Conservation (phyloP, 2,113 vertebrate species). For the Lagenorhynchus albirostris region DNA sequence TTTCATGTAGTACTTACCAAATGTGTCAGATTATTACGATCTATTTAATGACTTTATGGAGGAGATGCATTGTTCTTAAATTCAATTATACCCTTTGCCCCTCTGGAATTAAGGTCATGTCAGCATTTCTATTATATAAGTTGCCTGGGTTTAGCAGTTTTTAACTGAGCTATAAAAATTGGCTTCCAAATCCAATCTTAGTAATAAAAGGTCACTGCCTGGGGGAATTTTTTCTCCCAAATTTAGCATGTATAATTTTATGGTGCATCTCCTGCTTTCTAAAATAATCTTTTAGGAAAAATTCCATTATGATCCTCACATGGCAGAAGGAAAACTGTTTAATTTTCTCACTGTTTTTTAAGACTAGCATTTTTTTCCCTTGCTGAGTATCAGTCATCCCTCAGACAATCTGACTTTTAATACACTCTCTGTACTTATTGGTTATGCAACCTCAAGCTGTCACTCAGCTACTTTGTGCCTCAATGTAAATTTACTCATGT, state of each 20-base stretch:
- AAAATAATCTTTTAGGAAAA: constrained; percentile 43
- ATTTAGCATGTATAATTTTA: constrained; percentile 51
- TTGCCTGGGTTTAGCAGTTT: constrained; percentile 63
- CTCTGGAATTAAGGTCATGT: constrained; percentile 73
- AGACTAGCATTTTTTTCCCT: not conserved
- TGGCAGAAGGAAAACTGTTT: constrained; percentile 11
- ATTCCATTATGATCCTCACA: constrained; percentile 14
- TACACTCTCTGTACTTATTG: not conserved
- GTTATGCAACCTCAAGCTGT: not conserved
- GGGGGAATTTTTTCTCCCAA: not conserved
- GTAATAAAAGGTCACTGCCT: constrained; percentile 55
- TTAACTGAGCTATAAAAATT: constrained; percentile 68
- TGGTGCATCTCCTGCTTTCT: constrained; percentile 46
- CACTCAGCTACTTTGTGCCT: not conserved
- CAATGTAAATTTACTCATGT: not conserved
- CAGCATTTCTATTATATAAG: constrained; percentile 72
- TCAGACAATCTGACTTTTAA: not conserved
- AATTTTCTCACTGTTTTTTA: constrained; percentile 27
- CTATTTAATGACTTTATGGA: constrained; percentile 74
- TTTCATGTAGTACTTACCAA: constrained; percentile 58
- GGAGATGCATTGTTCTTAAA: constrained; percentile 74
- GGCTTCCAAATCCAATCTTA: constrained; percentile 61
- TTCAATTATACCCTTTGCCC: constrained; percentile 75
- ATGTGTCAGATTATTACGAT: constrained; percentile 65
- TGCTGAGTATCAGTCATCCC: not conserved